Percentiles rank a stretch among this genome's conserved stretches.
These are phyloP conservation scores for Tursiops truncatus DNA, from an alignment of 2,113 vertebrate species.

Conservation along the genomic window DNA sequence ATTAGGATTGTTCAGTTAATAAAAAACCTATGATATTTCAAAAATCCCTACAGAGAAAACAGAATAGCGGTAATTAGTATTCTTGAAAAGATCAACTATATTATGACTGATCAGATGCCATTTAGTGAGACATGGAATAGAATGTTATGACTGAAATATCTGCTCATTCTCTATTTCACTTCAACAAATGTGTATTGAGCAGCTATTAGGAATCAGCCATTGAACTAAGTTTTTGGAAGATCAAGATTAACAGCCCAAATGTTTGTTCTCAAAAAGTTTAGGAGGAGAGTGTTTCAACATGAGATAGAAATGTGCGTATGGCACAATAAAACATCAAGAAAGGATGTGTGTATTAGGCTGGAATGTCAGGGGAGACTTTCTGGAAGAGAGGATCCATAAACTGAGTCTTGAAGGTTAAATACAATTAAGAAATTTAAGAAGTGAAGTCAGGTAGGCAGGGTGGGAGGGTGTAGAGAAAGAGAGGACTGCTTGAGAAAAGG, in stretches of 20 bases:
- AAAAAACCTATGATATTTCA: not conserved
- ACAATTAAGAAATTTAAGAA: not conserved
- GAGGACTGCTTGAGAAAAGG: not conserved
- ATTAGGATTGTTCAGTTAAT: not conserved
- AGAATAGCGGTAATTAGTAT: not conserved
- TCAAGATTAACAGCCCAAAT: not conserved
- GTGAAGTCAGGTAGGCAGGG: not conserved
- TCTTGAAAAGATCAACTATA: not conserved
- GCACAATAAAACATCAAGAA: not conserved
- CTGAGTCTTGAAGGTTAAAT: not conserved
- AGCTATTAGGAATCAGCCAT: not conserved
- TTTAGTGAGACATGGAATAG: not conserved
- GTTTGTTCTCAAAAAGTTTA: not conserved
- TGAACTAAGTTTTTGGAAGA: not conserved
- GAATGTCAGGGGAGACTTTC: not conserved
- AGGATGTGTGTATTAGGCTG: not conserved
- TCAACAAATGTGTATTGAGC: not conserved
- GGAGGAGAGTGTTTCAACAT: not conserved
- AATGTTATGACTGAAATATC: not conserved
- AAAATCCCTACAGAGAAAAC: not conserved
- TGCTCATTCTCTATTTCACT: not conserved
- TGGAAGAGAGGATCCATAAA: not conserved
- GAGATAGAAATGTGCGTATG: not conserved
- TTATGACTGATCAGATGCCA: not conserved
- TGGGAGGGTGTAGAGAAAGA: not conserved